phyloP scores from a whole-genome alignment of 2,797 vertebrate genomes.

The Karalla daura region DNA sequence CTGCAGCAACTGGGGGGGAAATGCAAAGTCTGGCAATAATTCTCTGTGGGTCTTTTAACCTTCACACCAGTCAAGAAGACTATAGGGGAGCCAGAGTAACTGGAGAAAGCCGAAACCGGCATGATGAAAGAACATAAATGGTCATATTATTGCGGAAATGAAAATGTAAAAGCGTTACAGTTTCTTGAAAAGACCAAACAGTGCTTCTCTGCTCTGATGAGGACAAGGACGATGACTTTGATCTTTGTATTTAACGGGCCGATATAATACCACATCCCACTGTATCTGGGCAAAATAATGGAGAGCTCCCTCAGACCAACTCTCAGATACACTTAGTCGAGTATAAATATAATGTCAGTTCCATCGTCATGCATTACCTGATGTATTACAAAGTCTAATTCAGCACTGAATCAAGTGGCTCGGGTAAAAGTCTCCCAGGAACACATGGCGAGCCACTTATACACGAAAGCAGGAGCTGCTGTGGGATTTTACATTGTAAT shows the following conservation, averaged over 20 bases:
- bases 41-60: not conserved
- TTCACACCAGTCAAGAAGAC: too few species aligned
- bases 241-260: not conserved
- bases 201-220: not conserved
- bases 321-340: not conserved
- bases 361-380: conserved; percentile 38
- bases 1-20: not conserved
- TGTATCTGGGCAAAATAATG: conserved; percentile 3
- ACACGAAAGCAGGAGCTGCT: conserved; percentile 38
- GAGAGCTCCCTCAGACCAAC: not conserved
- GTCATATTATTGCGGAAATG: not conserved
- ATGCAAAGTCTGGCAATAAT: not conserved
- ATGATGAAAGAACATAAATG: too few species aligned
- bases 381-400: conserved; percentile 54
- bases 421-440: conserved; percentile 38
- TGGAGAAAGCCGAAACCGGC: too few species aligned
- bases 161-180: not conserved
- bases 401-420: conserved; percentile 17
- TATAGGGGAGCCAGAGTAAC: too few species aligned
- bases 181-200: not conserved
- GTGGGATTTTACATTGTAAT: conserved; percentile 52
- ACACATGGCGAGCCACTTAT: conserved; percentile 37
- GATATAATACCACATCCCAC: not conserved
- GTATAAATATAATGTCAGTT: conserved; percentile 42
- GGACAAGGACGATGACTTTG: not conserved